Base-by-base conservation (phyloP, 2,113 vertebrate genomes). In the Galbula dea region DNA sequence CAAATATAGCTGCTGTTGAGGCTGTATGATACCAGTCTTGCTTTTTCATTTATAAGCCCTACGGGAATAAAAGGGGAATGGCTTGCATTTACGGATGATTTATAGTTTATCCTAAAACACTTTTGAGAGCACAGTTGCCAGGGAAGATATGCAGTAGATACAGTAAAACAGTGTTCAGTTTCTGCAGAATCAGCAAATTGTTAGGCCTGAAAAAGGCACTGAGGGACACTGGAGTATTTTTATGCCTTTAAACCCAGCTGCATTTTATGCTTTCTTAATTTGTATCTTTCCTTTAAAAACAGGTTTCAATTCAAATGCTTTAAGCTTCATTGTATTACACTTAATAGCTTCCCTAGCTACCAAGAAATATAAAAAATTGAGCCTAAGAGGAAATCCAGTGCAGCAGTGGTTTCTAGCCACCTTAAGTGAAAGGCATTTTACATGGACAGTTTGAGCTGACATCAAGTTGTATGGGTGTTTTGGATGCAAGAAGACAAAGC, bases 101-200 rank as follows among this genome's bases (percentile, higher is more conserved):
- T 61, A 7, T 18, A 55, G 52, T 41, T 67, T 58, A 46, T 41
- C 68, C 46, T 73, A 16, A 73, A 83, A 39, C 48, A 69, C 17
- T 58, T n/a, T 61, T 9, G 14, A 36, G 29, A 80, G 37, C 46
- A 46, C 21, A 83, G 49, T 1, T 66, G 41, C 41, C 34, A 66
- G 18, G 5, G 45, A 76, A 49, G 17, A 32, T 32, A 18, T 0
- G 0, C 45, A 39, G 21, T 51, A 61, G 41, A 45, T 5, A 14
- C 6, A 71, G 32, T 75, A 29, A 82, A 87, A 37, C 29, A 29
- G 16, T 1, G 2, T 43, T 55, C 24, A 51, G 12, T 34, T 81
- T 55, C 36, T 43, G n/a, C 27, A 46, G 36, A 59, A 82, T 37
- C 61, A 20, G 66, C 24, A 76, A 65, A 37, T 9, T 3, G 1